Conservation (phyloP, 2,888 invertebrate species). For the Oscheius sp. region DNA sequence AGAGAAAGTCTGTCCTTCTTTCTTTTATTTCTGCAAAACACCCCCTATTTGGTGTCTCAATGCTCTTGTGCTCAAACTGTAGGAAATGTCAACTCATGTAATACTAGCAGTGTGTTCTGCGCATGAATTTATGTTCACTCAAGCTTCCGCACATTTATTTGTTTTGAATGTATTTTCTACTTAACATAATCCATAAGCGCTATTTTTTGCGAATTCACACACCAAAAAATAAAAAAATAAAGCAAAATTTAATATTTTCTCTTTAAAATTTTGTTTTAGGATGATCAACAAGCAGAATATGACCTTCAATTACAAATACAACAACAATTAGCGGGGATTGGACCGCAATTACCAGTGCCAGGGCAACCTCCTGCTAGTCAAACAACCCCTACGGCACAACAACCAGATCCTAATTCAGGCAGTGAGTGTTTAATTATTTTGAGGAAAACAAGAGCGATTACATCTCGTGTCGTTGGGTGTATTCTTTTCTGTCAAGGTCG, state of each 20-base stretch:
- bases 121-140: constrained; percentile 30
- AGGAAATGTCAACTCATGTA: constrained; percentile 25
- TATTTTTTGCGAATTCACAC: neutral
- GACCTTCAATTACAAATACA: constrained; percentile 51
- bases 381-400: constrained; percentile 14
- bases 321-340: constrained; percentile 47
- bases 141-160: constrained; percentile 26
- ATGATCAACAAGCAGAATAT: constrained; percentile 43
- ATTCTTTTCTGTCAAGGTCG: constrained; percentile 28
- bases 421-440: constrained; percentile 31
- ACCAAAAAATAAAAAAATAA: neutral
- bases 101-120: constrained; percentile 30
- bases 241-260: neutral
- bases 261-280: constrained; percentile 2
- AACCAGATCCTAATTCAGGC: constrained; percentile 51
- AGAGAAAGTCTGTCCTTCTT: constrained; percentile 20
- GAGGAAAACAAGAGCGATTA: neutral
- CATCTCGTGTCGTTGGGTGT: constrained; percentile 3
- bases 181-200: constrained; percentile 14
- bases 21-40: constrained; percentile 21
- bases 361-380: constrained; percentile 30
- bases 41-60: constrained; percentile 27
- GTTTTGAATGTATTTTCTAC: constrained; percentile 23
- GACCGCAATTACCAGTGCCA: constrained; percentile 32
- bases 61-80: constrained; percentile 28